Evolutionary conservation across 2,888 invertebrate species (phyloP).

Genomic region (Drosophila crucigera): DNA sequence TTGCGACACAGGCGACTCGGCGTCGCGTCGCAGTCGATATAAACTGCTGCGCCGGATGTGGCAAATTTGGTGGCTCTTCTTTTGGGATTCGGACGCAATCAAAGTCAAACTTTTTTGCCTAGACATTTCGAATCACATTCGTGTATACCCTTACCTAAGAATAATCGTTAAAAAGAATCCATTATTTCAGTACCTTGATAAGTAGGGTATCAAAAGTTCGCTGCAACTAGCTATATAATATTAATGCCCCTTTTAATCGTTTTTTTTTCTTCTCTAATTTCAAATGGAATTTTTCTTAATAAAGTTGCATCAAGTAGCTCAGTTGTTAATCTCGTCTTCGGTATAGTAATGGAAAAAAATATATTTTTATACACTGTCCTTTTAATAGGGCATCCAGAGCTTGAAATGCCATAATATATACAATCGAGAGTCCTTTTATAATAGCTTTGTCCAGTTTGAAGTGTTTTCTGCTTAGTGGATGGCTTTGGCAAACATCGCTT

Average conservation of each 20-base stretch:
- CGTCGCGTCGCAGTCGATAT: conserved; percentile 55
- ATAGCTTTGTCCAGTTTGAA: conserved; percentile 12
- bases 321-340: not conserved
- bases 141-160: conserved; percentile 1
- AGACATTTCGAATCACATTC: not conserved
- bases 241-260: not conserved
- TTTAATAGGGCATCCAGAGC: conserved; percentile 10
- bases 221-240: not conserved
- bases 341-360: not conserved
- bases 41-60: conserved; percentile 72
- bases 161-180: not conserved
- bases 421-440: conserved; percentile 15
- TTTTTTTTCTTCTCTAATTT: not conserved
- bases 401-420: not conserved
- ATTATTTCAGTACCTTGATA: too few relatives aligned
- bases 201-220: not conserved
- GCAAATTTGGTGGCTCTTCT: conserved; percentile 72
- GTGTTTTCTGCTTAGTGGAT: conserved; percentile 17
- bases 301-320: not conserved
- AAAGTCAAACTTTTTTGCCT: conserved; percentile 38
- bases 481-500: conserved; percentile 6
- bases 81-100: conserved; percentile 36
- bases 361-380: not conserved
- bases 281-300: not conserved
- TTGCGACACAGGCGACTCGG: conserved; percentile 60